Evolutionary conservation across 2,797 vertebrate species (phyloP).

Genomic region (Phalloptychus januarius): DNA sequence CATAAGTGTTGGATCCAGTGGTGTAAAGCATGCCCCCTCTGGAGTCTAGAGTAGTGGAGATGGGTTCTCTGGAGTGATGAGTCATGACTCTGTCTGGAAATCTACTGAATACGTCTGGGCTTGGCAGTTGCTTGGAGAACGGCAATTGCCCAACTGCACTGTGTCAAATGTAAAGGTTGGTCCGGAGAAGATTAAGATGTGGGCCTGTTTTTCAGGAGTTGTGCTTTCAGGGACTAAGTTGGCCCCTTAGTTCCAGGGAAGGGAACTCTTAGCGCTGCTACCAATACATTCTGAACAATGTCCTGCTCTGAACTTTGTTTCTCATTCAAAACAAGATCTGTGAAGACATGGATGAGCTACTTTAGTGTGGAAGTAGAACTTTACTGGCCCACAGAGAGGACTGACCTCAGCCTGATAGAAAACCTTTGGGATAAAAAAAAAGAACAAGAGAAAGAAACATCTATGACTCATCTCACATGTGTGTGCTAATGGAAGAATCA

Average conservation of each 20-base stretch:
- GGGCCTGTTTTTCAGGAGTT: background rate
- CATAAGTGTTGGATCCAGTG: background rate
- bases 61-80: background rate
- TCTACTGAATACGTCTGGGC: background rate
- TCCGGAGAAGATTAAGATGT: background rate
- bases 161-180: background rate
- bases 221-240: too few relatives aligned
- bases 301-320: background rate
- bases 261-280: background rate
- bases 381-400: background rate
- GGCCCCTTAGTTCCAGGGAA: background rate
- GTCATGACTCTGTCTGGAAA: background rate
- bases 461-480: background rate
- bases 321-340: background rate
- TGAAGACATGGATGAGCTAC: background rate
- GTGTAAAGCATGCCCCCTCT: background rate
- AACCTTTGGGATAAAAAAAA: background rate
- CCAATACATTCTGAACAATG: background rate
- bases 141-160: background rate
- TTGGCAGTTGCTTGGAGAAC: background rate
- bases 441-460: background rate
- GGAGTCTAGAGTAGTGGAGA: background rate
- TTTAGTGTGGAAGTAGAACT: background rate
- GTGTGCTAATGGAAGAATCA: background rate
- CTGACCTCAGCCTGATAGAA: background rate